A percentile compares a stretch with the other conserved stretches of the same genome.
Conservation (phyloP, 1,140 invertebrate genomes). For the Drosophila repleta region DNA sequence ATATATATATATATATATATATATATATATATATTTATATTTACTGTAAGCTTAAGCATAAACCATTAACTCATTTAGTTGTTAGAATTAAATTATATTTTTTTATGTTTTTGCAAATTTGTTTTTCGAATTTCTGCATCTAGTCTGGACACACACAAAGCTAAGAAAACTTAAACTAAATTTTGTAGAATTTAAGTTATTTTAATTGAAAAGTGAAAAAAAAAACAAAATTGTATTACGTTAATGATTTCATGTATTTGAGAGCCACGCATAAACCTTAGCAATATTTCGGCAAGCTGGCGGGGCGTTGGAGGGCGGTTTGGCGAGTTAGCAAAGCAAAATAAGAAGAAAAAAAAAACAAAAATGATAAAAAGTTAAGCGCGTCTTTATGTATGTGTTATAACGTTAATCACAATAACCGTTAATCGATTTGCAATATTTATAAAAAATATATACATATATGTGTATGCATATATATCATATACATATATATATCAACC, state of each 20-base stretch:
- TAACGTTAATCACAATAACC: slow-evolving; percentile 59
- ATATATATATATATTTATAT: no score
- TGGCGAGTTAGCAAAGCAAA: neutral
- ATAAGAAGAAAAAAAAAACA: neutral
- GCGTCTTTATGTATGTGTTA: slow-evolving; percentile 50
- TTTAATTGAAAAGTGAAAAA: no score
- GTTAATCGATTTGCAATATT: slow-evolving; percentile 72
- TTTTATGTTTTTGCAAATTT: neutral
- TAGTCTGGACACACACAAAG: neutral
- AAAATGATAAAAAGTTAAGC: slow-evolving; percentile 16
- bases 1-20: no score
- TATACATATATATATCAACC: slow-evolving; percentile 26
- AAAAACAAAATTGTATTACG: no score
- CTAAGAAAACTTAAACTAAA: neutral
- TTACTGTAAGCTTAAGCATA: neutral
- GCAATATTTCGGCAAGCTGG: slow-evolving; percentile 1
- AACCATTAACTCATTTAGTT: neutral
- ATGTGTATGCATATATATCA: slow-evolving; percentile 30
- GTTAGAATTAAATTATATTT: neutral
- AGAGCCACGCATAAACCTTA: slow-evolving; percentile 22
- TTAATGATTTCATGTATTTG: neutral
- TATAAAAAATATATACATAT: slow-evolving; percentile 41
- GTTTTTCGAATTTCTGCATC: neutral
- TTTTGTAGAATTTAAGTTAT: neutral
- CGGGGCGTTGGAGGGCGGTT: neutral